These are phyloP conservation scores for Macrostomum lignano DNA, from an alignment of 1,140 invertebrate genomes.

Conservation along the genomic window DNA sequence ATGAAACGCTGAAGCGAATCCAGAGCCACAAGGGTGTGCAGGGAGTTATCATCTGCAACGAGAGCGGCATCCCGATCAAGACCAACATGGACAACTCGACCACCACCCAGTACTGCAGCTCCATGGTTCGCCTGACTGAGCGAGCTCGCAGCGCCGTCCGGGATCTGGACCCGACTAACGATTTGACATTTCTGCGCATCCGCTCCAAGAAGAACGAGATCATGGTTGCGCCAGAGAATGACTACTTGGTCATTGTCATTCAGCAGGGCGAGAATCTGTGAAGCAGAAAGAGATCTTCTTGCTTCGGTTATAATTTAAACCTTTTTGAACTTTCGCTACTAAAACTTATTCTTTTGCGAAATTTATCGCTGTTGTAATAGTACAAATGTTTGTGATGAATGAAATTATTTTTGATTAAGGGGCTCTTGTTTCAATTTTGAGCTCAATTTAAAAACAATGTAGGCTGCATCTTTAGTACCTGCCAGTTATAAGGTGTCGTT, in stretches of 20 bases:
- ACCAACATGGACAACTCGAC: conserved; percentile 68
- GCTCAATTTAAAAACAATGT: too few species aligned
- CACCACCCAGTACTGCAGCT: conserved; percentile 71
- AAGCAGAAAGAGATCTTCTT: too few species aligned
- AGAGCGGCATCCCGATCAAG: conserved; percentile 74
- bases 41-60: conserved; percentile 77
- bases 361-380: too few species aligned
- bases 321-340: too few species aligned
- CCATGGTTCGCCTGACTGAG: conserved; percentile 62
- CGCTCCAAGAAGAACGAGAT: conserved; percentile 90
- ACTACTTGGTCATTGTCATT: conserved; percentile 19
- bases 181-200: conserved; percentile 70
- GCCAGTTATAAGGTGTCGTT: too few species aligned
- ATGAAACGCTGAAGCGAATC: conserved; percentile 85
- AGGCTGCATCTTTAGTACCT: too few species aligned
- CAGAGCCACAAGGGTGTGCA: conserved; percentile 79
- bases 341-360: too few species aligned
- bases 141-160: conserved; percentile 68
- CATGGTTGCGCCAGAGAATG: conserved; percentile 49
- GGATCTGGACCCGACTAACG: conserved; percentile 81
- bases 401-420: too few species aligned
- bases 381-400: too few species aligned
- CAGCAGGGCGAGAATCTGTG: conserved; percentile 10
- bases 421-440: too few species aligned
- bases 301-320: too few species aligned